Evolutionary conservation across 2,113 vertebrate species (phyloP).

Genomic region (Phocoena sinus): DNA sequence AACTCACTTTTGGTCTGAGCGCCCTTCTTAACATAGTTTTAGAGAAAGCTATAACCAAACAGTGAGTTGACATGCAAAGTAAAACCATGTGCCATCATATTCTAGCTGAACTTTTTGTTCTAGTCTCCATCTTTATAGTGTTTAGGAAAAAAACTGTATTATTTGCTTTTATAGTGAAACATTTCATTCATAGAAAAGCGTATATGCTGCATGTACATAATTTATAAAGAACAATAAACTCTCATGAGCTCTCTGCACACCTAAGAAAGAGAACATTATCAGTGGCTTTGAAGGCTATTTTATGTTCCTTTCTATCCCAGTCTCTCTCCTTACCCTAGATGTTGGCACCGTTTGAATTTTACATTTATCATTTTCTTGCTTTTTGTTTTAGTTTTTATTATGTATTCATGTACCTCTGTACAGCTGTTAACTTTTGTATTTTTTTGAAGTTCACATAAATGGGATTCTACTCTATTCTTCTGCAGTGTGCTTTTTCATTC

Average conservation of each 20-base stretch:
- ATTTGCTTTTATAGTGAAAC: background rate
- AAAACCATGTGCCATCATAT: background rate
- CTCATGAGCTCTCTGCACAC: background rate
- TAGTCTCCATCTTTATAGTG: background rate
- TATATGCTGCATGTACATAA: background rate
- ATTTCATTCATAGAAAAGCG: background rate
- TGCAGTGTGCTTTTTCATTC: background rate
- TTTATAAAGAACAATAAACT: background rate
- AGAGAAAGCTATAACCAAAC: background rate
- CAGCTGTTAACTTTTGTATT: background rate
- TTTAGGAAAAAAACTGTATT: background rate
- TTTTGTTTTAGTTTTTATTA: background rate
- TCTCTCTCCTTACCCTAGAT: background rate
- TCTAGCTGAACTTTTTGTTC: background rate
- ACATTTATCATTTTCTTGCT: background rate
- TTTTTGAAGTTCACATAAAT: background rate
- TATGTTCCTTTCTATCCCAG: background rate
- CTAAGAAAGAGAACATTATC: background rate
- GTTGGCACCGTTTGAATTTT: background rate
- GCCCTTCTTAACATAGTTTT: background rate
- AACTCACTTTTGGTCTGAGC: background rate
- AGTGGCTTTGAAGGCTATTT: background rate
- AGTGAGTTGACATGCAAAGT: background rate
- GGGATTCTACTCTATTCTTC: background rate
- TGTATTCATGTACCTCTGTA: background rate